Conservation (phyloP, 2,888 invertebrate species). For the Pyrocoelia pectoralis region DNA sequence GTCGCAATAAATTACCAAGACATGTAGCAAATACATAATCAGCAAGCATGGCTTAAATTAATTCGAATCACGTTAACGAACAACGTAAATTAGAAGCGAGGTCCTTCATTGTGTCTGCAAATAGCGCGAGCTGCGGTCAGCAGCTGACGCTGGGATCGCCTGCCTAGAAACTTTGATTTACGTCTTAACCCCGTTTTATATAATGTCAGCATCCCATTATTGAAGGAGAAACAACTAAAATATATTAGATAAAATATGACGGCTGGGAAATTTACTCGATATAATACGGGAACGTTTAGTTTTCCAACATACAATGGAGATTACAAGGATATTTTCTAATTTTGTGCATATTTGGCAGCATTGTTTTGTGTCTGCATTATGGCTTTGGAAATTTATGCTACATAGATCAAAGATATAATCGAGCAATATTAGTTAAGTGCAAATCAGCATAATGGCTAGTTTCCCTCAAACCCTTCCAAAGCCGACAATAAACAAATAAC, state of each 20-base stretch:
- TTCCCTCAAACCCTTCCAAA: neutral
- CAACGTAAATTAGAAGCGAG: constrained; percentile 58
- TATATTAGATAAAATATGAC: constrained; percentile 17
- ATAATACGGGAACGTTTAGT: neutral
- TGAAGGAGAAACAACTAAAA: constrained; percentile 28
- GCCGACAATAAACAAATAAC: neutral
- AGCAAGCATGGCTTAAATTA: constrained; percentile 55
- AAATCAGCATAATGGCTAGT: neutral
- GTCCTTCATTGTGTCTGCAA: constrained; percentile 51
- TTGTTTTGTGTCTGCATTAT: neutral
- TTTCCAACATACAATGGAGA: neutral
- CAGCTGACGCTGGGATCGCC: constrained; percentile 52
- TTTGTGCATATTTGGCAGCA: constrained; percentile 1
- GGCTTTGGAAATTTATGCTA: neutral
- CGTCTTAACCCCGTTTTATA: constrained; percentile 66
- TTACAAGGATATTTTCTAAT: neutral
- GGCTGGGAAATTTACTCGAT: constrained; percentile 15
- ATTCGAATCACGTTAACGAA: constrained; percentile 60
- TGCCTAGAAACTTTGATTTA: constrained; percentile 66
- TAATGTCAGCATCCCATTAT: constrained; percentile 60
- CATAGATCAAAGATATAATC: neutral
- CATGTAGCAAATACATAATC: constrained; percentile 60
- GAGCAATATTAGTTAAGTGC: neutral
- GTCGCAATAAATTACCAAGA: constrained; percentile 55
- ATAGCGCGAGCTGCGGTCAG: constrained; percentile 57